A percentile compares a stretch with the other conserved stretches of the same genome.
Conservation (phyloP, 1,140 invertebrate species). For the Adelges cooleyi region DNA sequence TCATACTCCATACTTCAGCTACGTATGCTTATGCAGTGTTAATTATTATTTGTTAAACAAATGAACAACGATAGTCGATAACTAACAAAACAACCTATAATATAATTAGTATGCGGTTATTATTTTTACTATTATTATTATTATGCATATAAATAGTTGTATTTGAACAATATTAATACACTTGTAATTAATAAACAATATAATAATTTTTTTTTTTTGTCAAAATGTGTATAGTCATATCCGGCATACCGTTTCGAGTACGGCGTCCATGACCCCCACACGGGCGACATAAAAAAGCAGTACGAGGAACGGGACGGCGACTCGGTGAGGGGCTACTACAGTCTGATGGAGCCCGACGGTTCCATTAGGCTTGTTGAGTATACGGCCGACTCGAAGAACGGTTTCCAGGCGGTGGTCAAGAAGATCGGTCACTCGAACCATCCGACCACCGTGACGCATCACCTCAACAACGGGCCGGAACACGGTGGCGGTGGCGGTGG, state of each 20-base stretch:
- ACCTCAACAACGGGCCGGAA: background rate
- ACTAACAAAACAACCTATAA: too few species aligned
- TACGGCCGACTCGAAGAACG: constrained; percentile 34
- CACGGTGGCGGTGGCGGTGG: background rate
- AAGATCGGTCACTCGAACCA: constrained; percentile 27
- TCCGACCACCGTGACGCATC: constrained; percentile 8
- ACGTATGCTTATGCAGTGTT: too few species aligned
- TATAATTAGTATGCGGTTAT: too few species aligned
- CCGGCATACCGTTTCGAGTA: constrained; percentile 38
- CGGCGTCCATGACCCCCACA: constrained; percentile 37
- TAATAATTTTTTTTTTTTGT: background rate
- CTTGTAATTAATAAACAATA: too few species aligned
- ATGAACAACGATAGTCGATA: too few species aligned
- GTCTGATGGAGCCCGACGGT: constrained; percentile 35
- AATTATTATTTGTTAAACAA: too few species aligned
- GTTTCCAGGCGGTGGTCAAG: constrained; percentile 29
- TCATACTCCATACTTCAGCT: too few species aligned
- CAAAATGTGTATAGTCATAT: constrained; percentile 29
- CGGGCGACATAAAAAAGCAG: constrained; percentile 38
- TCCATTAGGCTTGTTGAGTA: constrained; percentile 35
- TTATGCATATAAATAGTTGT: too few species aligned
- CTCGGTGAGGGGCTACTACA: constrained; percentile 32
- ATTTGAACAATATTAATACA: too few species aligned
- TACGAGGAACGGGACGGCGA: constrained; percentile 36
- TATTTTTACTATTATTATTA: too few species aligned